These are phyloP conservation scores for Triops longicaudatus DNA, from an alignment of 1,140 invertebrate species.

Conservation along the genomic window DNA sequence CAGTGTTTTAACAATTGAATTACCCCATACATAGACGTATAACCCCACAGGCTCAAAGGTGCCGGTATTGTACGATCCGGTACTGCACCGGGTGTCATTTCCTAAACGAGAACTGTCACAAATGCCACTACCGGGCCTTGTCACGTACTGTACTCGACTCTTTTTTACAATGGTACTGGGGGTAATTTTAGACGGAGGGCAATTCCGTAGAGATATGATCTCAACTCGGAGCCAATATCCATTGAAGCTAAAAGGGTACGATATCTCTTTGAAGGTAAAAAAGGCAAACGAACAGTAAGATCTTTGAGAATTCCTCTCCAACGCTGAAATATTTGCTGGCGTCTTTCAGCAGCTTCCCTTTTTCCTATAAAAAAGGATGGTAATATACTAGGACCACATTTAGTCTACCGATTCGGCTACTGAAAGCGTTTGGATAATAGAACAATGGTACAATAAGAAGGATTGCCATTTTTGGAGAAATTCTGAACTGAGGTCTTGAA, in stretches of 20 bases:
- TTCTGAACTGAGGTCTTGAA: too few relatives aligned
- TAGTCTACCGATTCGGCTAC: too few relatives aligned
- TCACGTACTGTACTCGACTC: background rate
- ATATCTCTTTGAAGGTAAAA: background rate
- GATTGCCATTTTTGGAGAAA: too few relatives aligned
- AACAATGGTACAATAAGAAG: too few relatives aligned
- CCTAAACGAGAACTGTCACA: background rate
- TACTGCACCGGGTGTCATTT: too few relatives aligned
- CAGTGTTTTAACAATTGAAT: background rate
- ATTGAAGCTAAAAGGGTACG: background rate
- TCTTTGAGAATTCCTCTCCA: background rate
- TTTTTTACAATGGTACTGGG: too few relatives aligned
- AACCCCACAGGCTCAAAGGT: background rate
- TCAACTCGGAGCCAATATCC: background rate
- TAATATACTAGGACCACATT: too few relatives aligned
- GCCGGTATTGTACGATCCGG: background rate
- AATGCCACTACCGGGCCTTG: background rate
- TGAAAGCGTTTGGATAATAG: too few relatives aligned
- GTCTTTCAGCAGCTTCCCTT: too few relatives aligned
- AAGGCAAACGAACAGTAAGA: background rate
- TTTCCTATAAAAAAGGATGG: too few relatives aligned
- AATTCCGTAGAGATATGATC: conserved; percentile 13
- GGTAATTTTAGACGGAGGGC: background rate
- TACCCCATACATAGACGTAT: background rate
- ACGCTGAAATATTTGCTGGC: too few relatives aligned